These are phyloP conservation scores for Spodoptera picta DNA, from an alignment of 2,888 invertebrate species.

Conservation along the genomic window DNA sequence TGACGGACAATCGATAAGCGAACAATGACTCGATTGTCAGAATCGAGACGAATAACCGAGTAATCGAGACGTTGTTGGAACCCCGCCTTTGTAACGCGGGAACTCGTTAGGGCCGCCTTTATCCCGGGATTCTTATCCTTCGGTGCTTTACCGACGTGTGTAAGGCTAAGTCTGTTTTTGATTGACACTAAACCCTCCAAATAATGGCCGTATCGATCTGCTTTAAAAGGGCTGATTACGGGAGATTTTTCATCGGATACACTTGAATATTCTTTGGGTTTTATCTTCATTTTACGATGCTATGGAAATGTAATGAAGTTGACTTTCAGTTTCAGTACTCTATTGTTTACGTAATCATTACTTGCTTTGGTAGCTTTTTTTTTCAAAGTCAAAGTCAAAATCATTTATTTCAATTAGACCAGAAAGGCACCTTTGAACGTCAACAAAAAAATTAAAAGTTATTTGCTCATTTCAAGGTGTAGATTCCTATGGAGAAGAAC, in stretches of 20 bases:
- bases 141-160: constrained; percentile 63
- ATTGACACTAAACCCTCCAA: constrained; percentile 77
- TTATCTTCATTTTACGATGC: constrained; percentile 32
- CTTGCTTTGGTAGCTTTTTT: too few species aligned
- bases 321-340: constrained; percentile 5
- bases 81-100: constrained; percentile 65
- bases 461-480: too few species aligned
- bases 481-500: too few species aligned
- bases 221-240: constrained; percentile 52
- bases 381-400: too few species aligned
- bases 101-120: constrained; percentile 69
- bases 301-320: constrained; percentile 29
- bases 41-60: constrained; percentile 70
- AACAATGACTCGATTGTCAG: constrained; percentile 71
- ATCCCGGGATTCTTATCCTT: constrained; percentile 66
- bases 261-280: constrained; percentile 23
- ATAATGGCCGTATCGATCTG: constrained; percentile 67
- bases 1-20: constrained; percentile 64
- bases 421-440: too few species aligned
- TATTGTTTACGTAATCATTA: constrained; percentile 1
- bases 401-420: too few species aligned
- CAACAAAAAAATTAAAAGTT: too few species aligned
- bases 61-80: constrained; percentile 62
- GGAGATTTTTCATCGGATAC: constrained; percentile 46
- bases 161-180: constrained; percentile 72